These are phyloP conservation scores for Hymenopus coronatus DNA, from an alignment of 2,888 invertebrate species.

Conservation along the genomic window DNA sequence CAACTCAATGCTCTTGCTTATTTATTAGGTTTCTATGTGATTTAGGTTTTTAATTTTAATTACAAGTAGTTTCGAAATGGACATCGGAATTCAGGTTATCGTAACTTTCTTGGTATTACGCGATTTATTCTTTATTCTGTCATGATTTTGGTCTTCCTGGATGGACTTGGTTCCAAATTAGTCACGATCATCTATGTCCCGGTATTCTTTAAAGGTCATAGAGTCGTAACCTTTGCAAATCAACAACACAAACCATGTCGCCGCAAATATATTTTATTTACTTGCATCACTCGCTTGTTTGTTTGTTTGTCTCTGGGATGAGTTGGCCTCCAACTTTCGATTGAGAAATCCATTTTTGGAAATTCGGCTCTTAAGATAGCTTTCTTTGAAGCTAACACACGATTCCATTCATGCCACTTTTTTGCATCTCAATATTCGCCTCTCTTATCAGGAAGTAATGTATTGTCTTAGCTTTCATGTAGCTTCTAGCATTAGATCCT, in stretches of 20 bases:
- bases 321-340: background rate
- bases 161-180: background rate
- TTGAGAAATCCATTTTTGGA: background rate
- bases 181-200: background rate
- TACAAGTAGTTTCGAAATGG: background rate
- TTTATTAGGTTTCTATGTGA: background rate
- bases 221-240: background rate
- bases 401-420: too few species aligned
- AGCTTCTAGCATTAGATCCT: too few species aligned
- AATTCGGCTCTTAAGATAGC: background rate
- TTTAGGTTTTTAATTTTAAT: background rate
- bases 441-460: too few species aligned
- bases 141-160: background rate
- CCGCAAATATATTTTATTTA: background rate
- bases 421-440: too few species aligned
- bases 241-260: background rate
- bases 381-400: too few species aligned
- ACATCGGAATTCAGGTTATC: background rate
- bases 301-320: background rate
- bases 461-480: too few species aligned
- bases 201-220: background rate
- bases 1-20: background rate
- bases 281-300: background rate
- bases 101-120: background rate
- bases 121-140: background rate